Base-by-base conservation (phyloP, 1,140 invertebrate species). In the Pogonomyrmex barbatus region DNA sequence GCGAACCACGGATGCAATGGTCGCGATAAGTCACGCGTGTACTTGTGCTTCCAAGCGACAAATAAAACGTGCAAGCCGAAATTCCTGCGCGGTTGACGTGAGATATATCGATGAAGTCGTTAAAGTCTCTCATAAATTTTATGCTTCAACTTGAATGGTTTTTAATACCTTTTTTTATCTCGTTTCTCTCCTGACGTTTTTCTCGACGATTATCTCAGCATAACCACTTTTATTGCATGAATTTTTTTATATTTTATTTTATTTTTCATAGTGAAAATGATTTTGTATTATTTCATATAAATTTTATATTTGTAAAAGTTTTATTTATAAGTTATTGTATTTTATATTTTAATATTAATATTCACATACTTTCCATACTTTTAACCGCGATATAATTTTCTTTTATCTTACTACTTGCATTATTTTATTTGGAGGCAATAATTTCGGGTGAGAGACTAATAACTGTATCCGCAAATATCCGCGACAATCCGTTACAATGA, bases 91-190 rank as follows among this genome's bases (percentile, higher is more conserved):
- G 24, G 14, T 54, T n/a, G 60, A 56, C 17, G 12, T 14, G 39
- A 63, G 36, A 76, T 58, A 12, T 77, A 33, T 47, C 30, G 58
- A 77, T 63, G 33, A 54, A 79, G 63, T 82, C 79, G 39, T 82
- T 58, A 82, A 79, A 36, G 8, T 54, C 12, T 2, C 30, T 3
- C 8, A 0, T 39, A 65, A 65, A 79, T 6, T 39, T 6, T 2
- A 4, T 4, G 42, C 9, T 17, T 70, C 8, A 0, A 36, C 12
- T 39, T 6, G 10, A 50, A 12, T 65, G 24, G 14, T 67, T 78
- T 52, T 39, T 2, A 5, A 4, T 9, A 17, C 17, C 12, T 50
- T 24, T 6, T 33, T 52, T 24, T 5, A 78, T 8, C n/a, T 52
- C 2, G 1, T 39, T 24, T 52, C 12, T 67, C n/a, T 67, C 12